phyloP scores from a whole-genome alignment of 2,888 invertebrate genomes.

The Mellilla xanthometata region DNA sequence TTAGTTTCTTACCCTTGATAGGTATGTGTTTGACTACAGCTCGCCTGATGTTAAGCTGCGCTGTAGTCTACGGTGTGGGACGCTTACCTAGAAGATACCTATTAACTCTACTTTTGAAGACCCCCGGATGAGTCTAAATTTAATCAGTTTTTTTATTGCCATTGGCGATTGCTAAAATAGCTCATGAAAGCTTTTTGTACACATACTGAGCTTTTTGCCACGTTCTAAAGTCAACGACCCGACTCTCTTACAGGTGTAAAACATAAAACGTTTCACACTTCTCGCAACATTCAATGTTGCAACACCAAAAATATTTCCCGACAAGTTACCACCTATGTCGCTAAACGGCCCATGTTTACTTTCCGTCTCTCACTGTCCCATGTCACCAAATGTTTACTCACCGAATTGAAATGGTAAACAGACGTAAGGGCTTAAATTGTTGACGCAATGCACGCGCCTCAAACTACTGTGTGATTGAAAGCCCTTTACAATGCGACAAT shows the following conservation, averaged over 20 bases:
- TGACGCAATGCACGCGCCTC: conserved; percentile 54
- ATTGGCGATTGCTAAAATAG: too few species aligned
- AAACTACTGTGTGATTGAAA: conserved; percentile 40
- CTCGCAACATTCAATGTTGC: conserved; percentile 32
- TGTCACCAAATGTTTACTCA: conserved; percentile 47
- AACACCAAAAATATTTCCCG: conserved; percentile 43
- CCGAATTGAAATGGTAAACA: conserved; percentile 59
- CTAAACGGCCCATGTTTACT: conserved; percentile 51
- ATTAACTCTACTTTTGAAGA: too few species aligned
- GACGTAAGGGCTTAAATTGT: conserved; percentile 50
- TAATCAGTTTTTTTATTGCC: too few species aligned
- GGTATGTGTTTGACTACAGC: too few species aligned
- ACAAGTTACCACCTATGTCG: conserved; percentile 55
- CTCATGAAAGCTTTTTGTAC: too few species aligned
- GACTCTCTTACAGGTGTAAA: conserved; percentile 30
- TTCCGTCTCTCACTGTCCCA: conserved; percentile 37
- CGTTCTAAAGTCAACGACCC: conserved; percentile 22
- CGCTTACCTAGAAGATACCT: too few species aligned
- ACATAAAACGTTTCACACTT: conserved; percentile 32
- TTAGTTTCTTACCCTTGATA: too few species aligned
- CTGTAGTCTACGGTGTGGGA: too few species aligned
- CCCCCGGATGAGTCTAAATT: too few species aligned
- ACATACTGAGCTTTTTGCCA: too few species aligned
- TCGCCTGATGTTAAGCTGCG: too few species aligned
- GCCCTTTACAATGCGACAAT: conserved; percentile 51